Evolutionary conservation across 2,888 invertebrate genomes (phyloP).

Genomic region (Mallateleia sp.): DNA sequence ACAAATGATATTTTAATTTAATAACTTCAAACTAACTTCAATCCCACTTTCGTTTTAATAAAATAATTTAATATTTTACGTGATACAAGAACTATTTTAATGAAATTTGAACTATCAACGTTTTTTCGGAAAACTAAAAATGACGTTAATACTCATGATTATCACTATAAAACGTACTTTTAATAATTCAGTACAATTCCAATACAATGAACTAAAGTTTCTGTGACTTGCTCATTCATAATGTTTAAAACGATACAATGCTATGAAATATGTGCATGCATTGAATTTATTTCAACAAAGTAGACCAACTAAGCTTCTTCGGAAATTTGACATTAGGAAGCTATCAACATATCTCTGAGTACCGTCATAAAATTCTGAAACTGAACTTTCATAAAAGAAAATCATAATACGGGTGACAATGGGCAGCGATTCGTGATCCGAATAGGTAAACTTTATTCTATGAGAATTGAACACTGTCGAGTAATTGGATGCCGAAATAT

Average conservation of each 20-base stretch:
- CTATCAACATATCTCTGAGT: slow-evolving; percentile 18
- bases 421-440: not conserved
- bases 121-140: no score
- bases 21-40: no score
- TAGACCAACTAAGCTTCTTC: slow-evolving; percentile 1
- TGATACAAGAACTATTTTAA: no score
- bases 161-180: not conserved
- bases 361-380: slow-evolving; percentile 37
- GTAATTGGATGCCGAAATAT: slow-evolving; percentile 61
- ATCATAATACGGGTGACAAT: not conserved
- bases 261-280: slow-evolving; percentile 9
- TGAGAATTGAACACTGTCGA: slow-evolving; percentile 20
- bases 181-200: no score
- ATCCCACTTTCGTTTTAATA: no score
- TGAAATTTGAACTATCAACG: no score
- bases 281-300: slow-evolving; percentile 15
- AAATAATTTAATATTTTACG: no score
- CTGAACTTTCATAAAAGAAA: slow-evolving; percentile 9
- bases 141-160: no score
- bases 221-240: not conserved
- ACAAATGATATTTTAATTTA: no score
- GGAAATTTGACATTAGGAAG: slow-evolving; percentile 9
- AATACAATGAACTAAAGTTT: not conserved
- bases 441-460: slow-evolving; percentile 35
- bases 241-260: not conserved